These are phyloP conservation scores for Euproctis similis DNA, from an alignment of 2,888 invertebrate species.

Conservation along the genomic window DNA sequence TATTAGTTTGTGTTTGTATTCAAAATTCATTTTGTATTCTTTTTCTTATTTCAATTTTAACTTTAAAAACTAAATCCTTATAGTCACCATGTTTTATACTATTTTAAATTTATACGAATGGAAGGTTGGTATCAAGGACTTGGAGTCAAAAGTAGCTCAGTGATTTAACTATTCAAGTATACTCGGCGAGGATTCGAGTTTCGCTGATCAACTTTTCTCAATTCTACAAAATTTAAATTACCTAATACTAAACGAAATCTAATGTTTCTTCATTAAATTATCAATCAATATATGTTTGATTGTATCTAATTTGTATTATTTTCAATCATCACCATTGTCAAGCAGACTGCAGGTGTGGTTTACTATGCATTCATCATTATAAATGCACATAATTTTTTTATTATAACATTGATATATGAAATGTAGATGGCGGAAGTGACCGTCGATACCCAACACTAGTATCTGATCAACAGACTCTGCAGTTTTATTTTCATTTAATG, in stretches of 20 bases:
- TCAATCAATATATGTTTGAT: constrained; percentile 22
- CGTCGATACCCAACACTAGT: constrained; percentile 22
- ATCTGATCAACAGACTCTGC: constrained; percentile 22
- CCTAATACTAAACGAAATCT: constrained; percentile 26
- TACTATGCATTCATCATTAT: constrained; percentile 29
- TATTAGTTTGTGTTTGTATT: too few relatives aligned
- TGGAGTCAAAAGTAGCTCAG: too few relatives aligned
- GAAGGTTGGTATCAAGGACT: too few relatives aligned
- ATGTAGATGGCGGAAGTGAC: constrained; percentile 22
- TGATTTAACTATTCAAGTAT: too few relatives aligned
- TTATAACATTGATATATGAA: constrained; percentile 32
- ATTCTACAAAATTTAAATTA: too few relatives aligned
- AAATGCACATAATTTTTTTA: constrained; percentile 37
- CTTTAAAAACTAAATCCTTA: too few relatives aligned
- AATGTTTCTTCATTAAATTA: constrained; percentile 33
- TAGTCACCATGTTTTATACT: too few relatives aligned
- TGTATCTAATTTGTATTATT: constrained; percentile 32
- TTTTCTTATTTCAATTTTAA: too few relatives aligned
- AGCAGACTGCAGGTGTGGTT: constrained; percentile 40
- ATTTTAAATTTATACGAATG: too few relatives aligned
- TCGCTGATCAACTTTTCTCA: too few relatives aligned
- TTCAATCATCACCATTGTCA: constrained; percentile 30
- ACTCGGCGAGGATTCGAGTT: too few relatives aligned
- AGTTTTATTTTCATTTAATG: constrained; percentile 18
- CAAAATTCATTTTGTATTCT: too few relatives aligned